Evolutionary conservation across 2,113 vertebrate species (phyloP).

Genomic region (Leucopternis melanops): DNA sequence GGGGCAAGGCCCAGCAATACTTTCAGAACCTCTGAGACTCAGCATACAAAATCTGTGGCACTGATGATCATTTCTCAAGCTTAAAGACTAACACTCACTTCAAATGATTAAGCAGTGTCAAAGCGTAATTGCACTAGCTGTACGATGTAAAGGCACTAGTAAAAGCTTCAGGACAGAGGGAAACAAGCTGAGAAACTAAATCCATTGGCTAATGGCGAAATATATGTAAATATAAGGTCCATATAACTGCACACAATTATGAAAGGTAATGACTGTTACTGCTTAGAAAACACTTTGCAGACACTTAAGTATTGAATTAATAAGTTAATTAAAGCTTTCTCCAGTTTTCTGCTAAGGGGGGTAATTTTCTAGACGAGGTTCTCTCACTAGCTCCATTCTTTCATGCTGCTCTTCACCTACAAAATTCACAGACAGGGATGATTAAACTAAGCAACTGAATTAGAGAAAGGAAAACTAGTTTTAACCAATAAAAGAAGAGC

Average conservation of each 20-base stretch:
- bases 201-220: not conserved
- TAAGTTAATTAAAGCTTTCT: constrained; percentile 3
- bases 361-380: not conserved
- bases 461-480: not conserved
- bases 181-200: not conserved
- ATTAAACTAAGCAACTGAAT: not conserved
- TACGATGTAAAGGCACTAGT: not conserved
- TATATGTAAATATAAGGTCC: not conserved
- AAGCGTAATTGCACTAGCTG: not conserved
- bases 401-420: not conserved
- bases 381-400: not conserved
- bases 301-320: not conserved
- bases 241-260: not conserved
- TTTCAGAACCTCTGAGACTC: not conserved
- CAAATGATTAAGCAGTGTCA: not conserved
- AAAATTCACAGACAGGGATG: not conserved
- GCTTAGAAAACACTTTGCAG: not conserved
- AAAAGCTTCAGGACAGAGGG: not conserved
- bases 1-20: not conserved
- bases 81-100: not conserved
- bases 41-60: not conserved
- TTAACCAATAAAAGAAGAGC: not conserved
- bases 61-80: not conserved
- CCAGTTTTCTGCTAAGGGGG: not conserved
- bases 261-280: not conserved